Evolutionary conservation across 2,113 vertebrate species (phyloP), one percentile per base, ranked within the genome.

Genomic region (Rhinoderma darwinii): DNA sequence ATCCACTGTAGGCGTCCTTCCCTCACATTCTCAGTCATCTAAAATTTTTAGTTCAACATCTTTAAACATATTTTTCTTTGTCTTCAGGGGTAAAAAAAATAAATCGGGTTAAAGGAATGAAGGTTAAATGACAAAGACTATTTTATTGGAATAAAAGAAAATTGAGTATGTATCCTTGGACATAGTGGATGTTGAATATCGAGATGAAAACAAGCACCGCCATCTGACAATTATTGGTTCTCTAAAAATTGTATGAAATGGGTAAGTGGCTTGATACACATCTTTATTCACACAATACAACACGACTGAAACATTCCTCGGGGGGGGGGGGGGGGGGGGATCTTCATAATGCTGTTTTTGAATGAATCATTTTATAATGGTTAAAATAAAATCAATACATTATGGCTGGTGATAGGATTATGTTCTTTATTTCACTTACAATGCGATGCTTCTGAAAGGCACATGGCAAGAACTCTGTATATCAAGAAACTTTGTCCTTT

Each of bases 91-190:
- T n/a, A n/a, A n/a, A 61, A 61, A 78, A 78, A 10, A 54, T 22
- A 22, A 25, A 14, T 3, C 14, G 20, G 11, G 41, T 37, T 30
- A 18, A 22, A 72, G 10, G 20, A 66, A 32, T 82, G 79, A 27
- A 63, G 79, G 59, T 63, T 30, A 15, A 9, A 30, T 30, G 3
- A 66, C 39, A 82, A 82, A 66, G 56, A 30, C 59, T 44, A 82
- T 82, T 82, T 27, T 82, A 22, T 20, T 15, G 18, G 7, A 18
- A 63, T 43, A 81, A 61, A 41, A 63, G 25, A 44, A 82, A 7
- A 82, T 32, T 3, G 25, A 82, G 44, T 44, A 41, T 82, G n/a
- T 27, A 66, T 17, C 79, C 79, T 82, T 82, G 79, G 59, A 30
- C 37, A 7, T 0, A 20, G n/a, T 1, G 39, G 51, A 79, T 79